Percentiles rank a stretch among this genome's conserved stretches.
phyloP scores from a whole-genome alignment of 2,888 invertebrate genomes.

The Dryococelus australis region DNA sequence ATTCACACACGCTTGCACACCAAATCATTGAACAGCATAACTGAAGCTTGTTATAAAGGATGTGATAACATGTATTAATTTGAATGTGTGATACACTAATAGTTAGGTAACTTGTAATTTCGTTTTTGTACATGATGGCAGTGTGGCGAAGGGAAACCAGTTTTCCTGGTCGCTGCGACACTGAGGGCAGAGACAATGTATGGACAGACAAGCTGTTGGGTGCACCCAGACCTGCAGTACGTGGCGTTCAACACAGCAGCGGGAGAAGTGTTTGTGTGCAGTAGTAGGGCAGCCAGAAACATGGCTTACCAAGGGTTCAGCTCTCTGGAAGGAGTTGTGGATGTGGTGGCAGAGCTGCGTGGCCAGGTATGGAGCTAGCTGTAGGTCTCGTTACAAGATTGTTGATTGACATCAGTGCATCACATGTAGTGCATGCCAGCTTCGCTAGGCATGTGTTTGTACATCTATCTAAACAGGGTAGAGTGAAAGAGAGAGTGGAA shows the following conservation, averaged over 20 bases:
- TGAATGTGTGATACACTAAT: no score
- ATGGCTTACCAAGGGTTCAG: slow-evolving; percentile 96
- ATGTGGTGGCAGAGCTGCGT: slow-evolving; percentile 71
- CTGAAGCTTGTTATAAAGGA: no score
- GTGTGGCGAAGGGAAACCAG: slow-evolving; percentile 60
- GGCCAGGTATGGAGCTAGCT: slow-evolving; percentile 65
- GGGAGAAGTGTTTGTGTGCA: slow-evolving; percentile 86
- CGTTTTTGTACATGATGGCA: no score
- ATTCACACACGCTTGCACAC: no score
- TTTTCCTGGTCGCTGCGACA: slow-evolving; percentile 95
- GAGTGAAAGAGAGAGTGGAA: no score
- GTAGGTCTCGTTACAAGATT: background rate
- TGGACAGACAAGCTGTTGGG: slow-evolving; percentile 99
- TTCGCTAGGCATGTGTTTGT: no score
- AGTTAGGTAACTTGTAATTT: no score
- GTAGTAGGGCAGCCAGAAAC: slow-evolving; percentile 88
- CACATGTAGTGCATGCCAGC: no score
- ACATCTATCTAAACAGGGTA: no score
- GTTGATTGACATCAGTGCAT: no score
- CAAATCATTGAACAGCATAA: no score
- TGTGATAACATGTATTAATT: no score
- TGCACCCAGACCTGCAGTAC: slow-evolving; percentile 94
- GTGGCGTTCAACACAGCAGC: slow-evolving; percentile 80
- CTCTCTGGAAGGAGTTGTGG: slow-evolving; percentile 76
- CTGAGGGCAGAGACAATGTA: slow-evolving; percentile 99